Conservation (phyloP, 2,797 vertebrate species). For the Tadarida brasiliensis region DNA sequence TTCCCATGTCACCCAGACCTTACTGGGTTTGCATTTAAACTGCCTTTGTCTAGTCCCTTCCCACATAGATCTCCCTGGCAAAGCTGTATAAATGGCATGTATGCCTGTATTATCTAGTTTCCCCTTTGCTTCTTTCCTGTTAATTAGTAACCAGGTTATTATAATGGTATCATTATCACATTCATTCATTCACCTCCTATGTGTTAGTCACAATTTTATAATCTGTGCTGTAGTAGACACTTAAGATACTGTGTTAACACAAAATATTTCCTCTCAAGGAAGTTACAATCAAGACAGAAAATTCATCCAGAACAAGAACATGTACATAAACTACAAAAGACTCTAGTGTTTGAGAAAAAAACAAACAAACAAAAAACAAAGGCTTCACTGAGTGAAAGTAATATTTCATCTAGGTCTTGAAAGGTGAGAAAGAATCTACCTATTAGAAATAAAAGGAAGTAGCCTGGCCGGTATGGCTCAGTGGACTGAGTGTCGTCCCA, state of each 20-base stretch:
- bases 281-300: neutral
- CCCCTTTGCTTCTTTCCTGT: too few species aligned
- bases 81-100: too few species aligned
- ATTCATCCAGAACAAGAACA: neutral
- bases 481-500: too few species aligned
- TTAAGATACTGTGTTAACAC: neutral
- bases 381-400: neutral
- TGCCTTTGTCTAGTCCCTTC: too few species aligned
- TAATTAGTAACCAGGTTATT: too few species aligned
- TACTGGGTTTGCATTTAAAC: too few species aligned
- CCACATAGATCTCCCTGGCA: too few species aligned
- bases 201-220: neutral
- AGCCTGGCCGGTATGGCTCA: too few species aligned
- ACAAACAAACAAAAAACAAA: neutral
- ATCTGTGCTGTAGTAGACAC: neutral
- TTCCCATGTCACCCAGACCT: too few species aligned
- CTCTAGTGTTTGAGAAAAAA: too few species aligned
- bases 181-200: neutral
- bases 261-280: neutral
- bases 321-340: neutral
- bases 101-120: too few species aligned
- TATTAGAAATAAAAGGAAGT: neutral
- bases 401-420: neutral
- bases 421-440: neutral
- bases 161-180: neutral